These are phyloP conservation scores for Muraenolepis orangiensis DNA, from an alignment of 2,797 vertebrate genomes.

Conservation along the genomic window DNA sequence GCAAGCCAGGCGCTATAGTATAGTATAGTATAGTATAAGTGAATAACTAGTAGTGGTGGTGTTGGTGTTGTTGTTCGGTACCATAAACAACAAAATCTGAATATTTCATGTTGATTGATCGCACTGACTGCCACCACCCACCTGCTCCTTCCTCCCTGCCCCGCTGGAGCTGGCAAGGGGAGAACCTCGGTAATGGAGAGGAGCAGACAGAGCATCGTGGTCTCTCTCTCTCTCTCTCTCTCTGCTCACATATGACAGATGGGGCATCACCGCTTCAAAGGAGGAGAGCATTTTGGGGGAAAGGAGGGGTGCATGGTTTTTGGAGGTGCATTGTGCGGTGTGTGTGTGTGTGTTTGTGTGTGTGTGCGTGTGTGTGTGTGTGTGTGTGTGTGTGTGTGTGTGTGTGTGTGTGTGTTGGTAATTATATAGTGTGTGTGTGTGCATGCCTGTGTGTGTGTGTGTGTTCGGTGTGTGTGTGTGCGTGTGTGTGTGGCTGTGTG, in stretches of 20 bases:
- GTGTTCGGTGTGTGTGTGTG: no score
- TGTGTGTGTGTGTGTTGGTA: no score
- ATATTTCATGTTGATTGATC: slow-evolving; percentile 79
- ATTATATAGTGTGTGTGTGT: no score
- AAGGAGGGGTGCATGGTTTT: slow-evolving; percentile 76
- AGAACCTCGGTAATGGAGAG: slow-evolving; percentile 95
- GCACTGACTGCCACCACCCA: slow-evolving; percentile 84
- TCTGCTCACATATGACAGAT: slow-evolving; percentile 96
- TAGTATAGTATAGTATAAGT: no score
- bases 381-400: no score
- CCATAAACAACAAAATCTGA: slow-evolving; percentile 56
- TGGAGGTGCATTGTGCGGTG: slow-evolving; percentile 78
- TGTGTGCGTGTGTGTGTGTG: slow-evolving; percentile 79
- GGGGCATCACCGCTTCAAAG: slow-evolving; percentile 99
- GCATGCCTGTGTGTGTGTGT: no score
- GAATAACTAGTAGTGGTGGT: slow-evolving; percentile 72
- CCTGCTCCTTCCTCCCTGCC: slow-evolving; percentile 91
- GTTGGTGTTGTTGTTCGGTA: no score
- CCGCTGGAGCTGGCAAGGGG: slow-evolving; percentile 89
- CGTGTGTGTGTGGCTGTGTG: no score
- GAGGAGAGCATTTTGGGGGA: slow-evolving; percentile 88
- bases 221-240: no score
- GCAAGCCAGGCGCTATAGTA: slow-evolving; percentile 52
- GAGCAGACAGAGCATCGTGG: slow-evolving; percentile 91
- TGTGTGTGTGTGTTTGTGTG: slow-evolving; percentile 70